A percentile compares a stretch with the other conserved stretches of the same genome.
Conservation (phyloP, 64 coral and sea anemone genomes). For the Montipora foliosa region DNA sequence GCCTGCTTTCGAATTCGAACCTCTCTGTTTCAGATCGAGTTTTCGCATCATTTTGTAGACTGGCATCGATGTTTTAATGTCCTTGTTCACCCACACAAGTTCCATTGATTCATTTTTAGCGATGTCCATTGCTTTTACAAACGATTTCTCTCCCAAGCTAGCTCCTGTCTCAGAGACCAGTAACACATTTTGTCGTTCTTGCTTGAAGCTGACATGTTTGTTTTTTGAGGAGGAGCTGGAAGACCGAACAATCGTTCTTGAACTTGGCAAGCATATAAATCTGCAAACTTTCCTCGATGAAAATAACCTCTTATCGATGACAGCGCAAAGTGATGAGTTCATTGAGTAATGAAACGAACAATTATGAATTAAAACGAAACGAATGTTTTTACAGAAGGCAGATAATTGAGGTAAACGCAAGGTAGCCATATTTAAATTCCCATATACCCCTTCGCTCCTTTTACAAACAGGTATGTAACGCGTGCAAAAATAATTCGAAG, state of each 20-base stretch:
- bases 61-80: not conserved
- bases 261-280: not conserved
- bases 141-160: constrained; percentile 8
- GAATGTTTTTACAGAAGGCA: no score
- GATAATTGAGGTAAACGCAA: no score
- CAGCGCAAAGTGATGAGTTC: not conserved
- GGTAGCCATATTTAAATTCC: no score
- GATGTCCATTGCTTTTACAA: constrained; percentile 1
- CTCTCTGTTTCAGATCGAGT: not conserved
- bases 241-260: not conserved
- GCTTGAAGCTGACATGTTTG: not conserved
- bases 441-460: no score
- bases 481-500: no score
- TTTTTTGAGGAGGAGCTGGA: not conserved
- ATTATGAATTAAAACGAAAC: not conserved
- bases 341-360: not conserved
- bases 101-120: constrained; percentile 4
- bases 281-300: not conserved
- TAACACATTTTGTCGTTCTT: not conserved
- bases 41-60: constrained; percentile 5
- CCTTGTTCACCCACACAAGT: constrained; percentile 17
- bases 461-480: no score
- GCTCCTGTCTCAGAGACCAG: constrained; percentile 7
- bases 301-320: not conserved
- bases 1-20: constrained; percentile 7